Conservation (phyloP, 2,797 vertebrate species). For the Cossypha caffra region DNA sequence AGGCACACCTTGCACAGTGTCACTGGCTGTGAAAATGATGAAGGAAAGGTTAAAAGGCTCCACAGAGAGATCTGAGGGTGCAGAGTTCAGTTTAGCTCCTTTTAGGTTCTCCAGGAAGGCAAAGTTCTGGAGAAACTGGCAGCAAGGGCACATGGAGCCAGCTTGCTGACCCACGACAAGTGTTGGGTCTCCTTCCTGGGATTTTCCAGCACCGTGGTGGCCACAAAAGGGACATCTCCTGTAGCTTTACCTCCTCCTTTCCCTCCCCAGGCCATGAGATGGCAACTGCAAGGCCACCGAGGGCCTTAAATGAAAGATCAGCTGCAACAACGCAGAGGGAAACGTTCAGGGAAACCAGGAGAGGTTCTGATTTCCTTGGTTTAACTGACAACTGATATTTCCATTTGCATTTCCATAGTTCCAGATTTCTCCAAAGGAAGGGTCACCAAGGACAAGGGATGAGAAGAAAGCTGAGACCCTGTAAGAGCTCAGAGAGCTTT, state of each 20-base stretch:
- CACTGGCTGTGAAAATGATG: fast-evolving
- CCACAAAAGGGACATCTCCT: not conserved
- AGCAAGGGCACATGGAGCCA: fast-evolving
- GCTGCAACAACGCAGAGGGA: not conserved
- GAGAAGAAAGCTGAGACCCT: not conserved
- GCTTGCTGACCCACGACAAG: fast-evolving
- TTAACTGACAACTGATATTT: not conserved
- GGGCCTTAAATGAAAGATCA: not conserved
- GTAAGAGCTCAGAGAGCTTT: not conserved
- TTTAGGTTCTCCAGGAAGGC: not conserved
- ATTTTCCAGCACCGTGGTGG: not conserved
- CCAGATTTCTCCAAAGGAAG: not conserved
- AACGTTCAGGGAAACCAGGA: not conserved
- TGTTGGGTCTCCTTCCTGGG: fast-evolving
- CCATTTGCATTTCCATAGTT: not conserved
- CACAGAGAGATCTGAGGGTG: not conserved
- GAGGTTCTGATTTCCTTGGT: not conserved
- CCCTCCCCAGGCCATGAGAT: not conserved
- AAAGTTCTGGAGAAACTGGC: not conserved
- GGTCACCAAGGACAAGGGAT: not conserved
- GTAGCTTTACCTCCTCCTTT: not conserved
- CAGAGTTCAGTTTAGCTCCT: fast-evolving
- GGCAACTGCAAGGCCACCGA: not conserved
- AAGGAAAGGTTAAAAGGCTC: not conserved
- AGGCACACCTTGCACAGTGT: too few species aligned